Base-by-base conservation (phyloP, 2,797 vertebrate species). In the Nothura maculosa region DNA sequence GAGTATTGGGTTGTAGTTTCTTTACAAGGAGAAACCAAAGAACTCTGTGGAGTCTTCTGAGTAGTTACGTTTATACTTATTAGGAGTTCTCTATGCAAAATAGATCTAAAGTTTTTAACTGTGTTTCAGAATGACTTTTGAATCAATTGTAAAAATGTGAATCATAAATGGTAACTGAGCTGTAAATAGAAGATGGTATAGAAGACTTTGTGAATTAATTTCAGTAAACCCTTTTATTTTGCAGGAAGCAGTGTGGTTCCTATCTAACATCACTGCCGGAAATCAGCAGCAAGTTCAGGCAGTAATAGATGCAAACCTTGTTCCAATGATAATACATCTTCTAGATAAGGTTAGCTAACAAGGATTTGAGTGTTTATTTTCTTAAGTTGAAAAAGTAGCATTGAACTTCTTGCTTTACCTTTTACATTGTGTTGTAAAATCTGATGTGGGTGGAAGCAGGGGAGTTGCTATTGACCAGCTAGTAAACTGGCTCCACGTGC, bases 221-320 rank as follows among this genome's bases (percentile, higher is more conserved):
- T 27, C 72, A 55, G 81, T 24, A 2, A 40, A 1, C 58, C 3
- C 12, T 69, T 66, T 74, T 92, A 0, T 81, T 94, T 95, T 98
- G 66, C 96, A 99, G 99, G 99, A 99, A 98, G 99, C 99, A 25
- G 99, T 99, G 94, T 99, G 99, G 99, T 99, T 99, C 98, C 98
- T 99, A 63, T 99, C 99, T 79, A 99, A 99, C 98, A 99, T 99
- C 97, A 99, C 99, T 47, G 99, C 99, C 89, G 99, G 99, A 94
- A 99, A 99, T 97, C 99, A 99, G 97, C 99, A 99, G 97, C 99
- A 99, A 97, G 99, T 99, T 91, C 99, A 99, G 97, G 99, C 99
- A 5, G 99, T 99, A 93, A 99, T 99, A 89, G 99, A 99, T 81
- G 99, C 99, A 89, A 99, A 98, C 93, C 98, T 99, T 78, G 99